These are phyloP conservation scores for Pelodytes ibericus DNA, from an alignment of 2,797 vertebrate species.

Conservation along the genomic window DNA sequence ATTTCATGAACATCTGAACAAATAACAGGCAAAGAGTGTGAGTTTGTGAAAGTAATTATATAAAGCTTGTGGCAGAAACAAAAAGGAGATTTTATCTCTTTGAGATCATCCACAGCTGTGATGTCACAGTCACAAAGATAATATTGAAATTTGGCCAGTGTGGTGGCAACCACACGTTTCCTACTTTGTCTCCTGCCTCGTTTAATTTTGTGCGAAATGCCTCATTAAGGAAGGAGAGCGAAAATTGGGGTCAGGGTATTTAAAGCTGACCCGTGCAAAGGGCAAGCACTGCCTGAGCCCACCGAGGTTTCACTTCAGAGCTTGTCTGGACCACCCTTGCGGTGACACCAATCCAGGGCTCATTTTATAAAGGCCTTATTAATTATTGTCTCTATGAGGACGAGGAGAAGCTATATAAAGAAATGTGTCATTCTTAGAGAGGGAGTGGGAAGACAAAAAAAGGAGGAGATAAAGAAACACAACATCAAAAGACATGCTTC, in stretches of 20 bases:
- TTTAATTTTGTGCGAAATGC: slow-evolving; percentile 83
- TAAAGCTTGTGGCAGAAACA: slow-evolving; percentile 65
- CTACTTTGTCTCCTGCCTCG: slow-evolving; percentile 72
- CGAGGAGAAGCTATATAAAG: slow-evolving; percentile 88
- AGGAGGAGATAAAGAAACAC: slow-evolving; percentile 78
- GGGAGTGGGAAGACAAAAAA: slow-evolving; percentile 82
- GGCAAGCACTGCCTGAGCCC: slow-evolving; percentile 89
- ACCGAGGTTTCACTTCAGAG: slow-evolving; percentile 86
- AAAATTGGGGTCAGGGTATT: slow-evolving; percentile 98
- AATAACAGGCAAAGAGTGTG: slow-evolving; percentile 61
- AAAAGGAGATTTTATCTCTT: slow-evolving; percentile 59
- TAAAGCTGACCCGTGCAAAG: slow-evolving; percentile 93
- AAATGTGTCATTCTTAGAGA: slow-evolving; percentile 92
- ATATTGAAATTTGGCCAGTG: slow-evolving; percentile 72
- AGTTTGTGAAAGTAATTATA: slow-evolving; percentile 71
- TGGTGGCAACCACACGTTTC: slow-evolving; percentile 75
- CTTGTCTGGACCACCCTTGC: slow-evolving; percentile 85
- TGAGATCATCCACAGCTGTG: slow-evolving; percentile 71
- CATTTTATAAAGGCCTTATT: slow-evolving; percentile 99
- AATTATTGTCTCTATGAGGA: slow-evolving; percentile 99
- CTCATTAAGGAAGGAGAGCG: slow-evolving; percentile 96
- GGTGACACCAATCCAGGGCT: slow-evolving; percentile 94
- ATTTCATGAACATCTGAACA: slow-evolving; percentile 63
- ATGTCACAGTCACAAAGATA: slow-evolving; percentile 75
- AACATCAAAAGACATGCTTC: slow-evolving; percentile 89